These are phyloP conservation scores for Calameuta pallipes DNA, from an alignment of 2,888 invertebrate species.

Conservation along the genomic window DNA sequence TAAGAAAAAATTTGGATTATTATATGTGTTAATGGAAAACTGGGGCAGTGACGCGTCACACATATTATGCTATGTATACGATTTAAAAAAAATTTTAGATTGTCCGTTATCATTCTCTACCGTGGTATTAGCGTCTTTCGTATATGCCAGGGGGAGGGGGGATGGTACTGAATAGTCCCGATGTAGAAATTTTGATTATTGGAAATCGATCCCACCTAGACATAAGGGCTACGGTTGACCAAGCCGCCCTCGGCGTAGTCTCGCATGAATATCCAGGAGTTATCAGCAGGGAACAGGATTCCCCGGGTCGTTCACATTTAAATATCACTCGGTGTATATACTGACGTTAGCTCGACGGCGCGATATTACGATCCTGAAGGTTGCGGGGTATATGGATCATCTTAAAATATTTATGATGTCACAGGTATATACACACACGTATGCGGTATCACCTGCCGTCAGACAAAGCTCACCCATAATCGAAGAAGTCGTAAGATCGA, in stretches of 20 bases:
- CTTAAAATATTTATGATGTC: slow-evolving; percentile 8
- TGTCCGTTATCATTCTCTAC: not conserved
- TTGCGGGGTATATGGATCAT: slow-evolving; percentile 11
- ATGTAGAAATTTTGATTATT: slow-evolving; percentile 44
- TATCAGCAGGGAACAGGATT: not conserved
- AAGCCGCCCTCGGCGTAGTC: slow-evolving; percentile 1
- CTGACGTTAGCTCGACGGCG: slow-evolving; percentile 12
- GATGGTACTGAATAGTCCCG: not conserved
- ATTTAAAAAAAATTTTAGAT: not conserved
- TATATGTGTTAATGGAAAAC: not conserved
- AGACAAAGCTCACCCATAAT: not conserved
- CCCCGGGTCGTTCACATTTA: slow-evolving; percentile 45
- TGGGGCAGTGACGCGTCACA: not conserved
- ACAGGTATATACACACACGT: not conserved
- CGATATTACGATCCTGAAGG: slow-evolving; percentile 23
- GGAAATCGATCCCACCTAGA: slow-evolving; percentile 42
- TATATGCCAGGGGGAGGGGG: not conserved
- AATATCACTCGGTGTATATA: slow-evolving; percentile 33
- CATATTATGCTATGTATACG: not conserved
- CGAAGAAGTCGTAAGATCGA: not conserved
- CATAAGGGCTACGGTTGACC: not conserved
- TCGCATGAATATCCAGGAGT: slow-evolving; percentile 3
- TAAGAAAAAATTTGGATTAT: not conserved
- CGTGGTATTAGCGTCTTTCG: not conserved
- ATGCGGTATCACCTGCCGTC: not conserved